Evolutionary conservation across 2,888 invertebrate species (phyloP), one percentile per base, ranked within the genome.

Genomic region (Ormyrus labotus): DNA sequence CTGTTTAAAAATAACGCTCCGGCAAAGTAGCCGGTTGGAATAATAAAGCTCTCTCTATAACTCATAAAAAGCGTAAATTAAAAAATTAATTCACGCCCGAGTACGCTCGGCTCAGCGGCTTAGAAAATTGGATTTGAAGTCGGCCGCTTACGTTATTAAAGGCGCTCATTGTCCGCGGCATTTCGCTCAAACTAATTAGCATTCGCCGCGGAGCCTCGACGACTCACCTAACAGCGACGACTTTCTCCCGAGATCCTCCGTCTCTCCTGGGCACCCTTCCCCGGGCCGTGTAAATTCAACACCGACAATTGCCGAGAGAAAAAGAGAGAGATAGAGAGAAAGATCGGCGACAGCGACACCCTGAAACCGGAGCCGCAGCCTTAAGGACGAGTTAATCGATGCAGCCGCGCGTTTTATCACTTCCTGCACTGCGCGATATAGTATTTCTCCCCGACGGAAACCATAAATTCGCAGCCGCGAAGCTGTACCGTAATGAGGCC

Each of bases 111-210:
- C 58, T 63, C 73, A 63, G 53, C 50, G 57, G 61, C 55, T 50
- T 55, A 67, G 55, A 78, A 74, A 74, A 74, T 74, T 69, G 58
- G 11, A 64, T 74, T 74, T 74, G 50, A 80, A 80, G 60, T 57
- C n/a, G 48, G 19, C 34, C 34, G 34, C 34, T 34, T 34, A 34
- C 34, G 9, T 51, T 63, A 51, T 72, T 45, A 58, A 13, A 68
- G 9, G 6, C 64, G 5, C 69, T 74, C 74, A 63, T 74, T 73
- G 79, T 79, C 8, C 48, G 10, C 13, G n/a, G 47, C 19, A 51
- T 64, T 70, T 80, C 75, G 75, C 79, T 80, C 75, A 80, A 80
- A 70, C 64, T 45, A 80, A 80, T 80, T 80, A 80, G 69, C 74
- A 63, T 34, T 34, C 34, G 34, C 34, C 34, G 34, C 34, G 34